Evolutionary conservation across 2,888 invertebrate species (phyloP).

Genomic region (Xylophagus ater): DNA sequence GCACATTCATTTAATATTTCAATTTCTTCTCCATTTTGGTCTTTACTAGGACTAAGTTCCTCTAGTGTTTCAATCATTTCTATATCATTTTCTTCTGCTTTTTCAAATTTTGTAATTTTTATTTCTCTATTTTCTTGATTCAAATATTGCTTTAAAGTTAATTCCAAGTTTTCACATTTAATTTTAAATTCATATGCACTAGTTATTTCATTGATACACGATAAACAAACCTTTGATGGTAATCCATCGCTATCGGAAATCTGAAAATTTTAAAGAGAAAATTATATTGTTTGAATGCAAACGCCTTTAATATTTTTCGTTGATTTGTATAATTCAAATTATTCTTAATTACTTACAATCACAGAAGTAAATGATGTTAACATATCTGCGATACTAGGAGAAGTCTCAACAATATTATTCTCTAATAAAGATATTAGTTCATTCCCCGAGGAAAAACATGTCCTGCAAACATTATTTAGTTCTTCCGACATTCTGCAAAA

Average conservation of each 20-base stretch:
- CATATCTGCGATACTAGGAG: constrained; percentile 13
- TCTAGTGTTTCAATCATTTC: too few relatives aligned
- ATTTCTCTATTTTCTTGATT: too few relatives aligned
- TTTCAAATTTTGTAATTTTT: too few relatives aligned
- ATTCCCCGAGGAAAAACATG: constrained; percentile 29
- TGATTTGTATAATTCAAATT: neutral
- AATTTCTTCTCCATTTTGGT: too few relatives aligned
- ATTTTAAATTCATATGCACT: constrained; percentile 36
- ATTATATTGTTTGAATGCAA: neutral
- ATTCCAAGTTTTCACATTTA: constrained; percentile 35
- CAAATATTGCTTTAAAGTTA: constrained; percentile 31
- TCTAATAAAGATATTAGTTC: constrained; percentile 33
- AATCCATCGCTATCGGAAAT: constrained; percentile 27
- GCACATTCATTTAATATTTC: too few relatives aligned
- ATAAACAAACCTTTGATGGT: constrained; percentile 33
- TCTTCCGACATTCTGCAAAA: too few relatives aligned
- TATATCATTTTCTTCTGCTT: too few relatives aligned
- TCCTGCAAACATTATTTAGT: too few relatives aligned
- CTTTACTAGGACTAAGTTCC: too few relatives aligned
- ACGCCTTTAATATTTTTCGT: neutral
- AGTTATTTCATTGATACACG: constrained; percentile 36
- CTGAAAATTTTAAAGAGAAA: constrained; percentile 5
- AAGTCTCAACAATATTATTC: constrained; percentile 18
- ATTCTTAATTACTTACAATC: constrained; percentile 6
- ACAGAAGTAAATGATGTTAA: constrained; percentile 13